These are phyloP conservation scores for Hirtodrosophila duncani DNA, from an alignment of 2,888 invertebrate genomes.

Conservation along the genomic window DNA sequence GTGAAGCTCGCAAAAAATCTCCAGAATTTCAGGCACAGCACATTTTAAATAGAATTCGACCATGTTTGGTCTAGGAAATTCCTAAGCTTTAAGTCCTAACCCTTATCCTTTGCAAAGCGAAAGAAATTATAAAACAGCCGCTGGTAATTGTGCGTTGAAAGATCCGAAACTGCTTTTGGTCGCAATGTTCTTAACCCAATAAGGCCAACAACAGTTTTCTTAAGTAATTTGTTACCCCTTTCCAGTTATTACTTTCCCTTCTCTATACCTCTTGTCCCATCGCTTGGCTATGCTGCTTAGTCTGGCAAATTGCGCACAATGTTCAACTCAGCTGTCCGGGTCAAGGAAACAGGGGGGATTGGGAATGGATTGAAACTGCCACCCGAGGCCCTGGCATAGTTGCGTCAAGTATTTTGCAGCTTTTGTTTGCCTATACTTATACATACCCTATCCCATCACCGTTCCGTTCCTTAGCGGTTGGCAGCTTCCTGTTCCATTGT, in stretches of 20 bases:
- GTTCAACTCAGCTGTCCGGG: constrained; percentile 40
- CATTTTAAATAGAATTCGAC: too few relatives aligned
- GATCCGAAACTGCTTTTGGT: constrained; percentile 48
- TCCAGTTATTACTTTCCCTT: constrained; percentile 8
- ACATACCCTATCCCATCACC: background rate
- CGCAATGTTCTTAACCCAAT: constrained; percentile 57
- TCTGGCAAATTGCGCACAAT: constrained; percentile 64
- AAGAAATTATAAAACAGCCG: constrained; percentile 70
- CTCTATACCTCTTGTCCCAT: background rate
- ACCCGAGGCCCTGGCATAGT: constrained; percentile 50
- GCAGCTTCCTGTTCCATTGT: constrained; percentile 13
- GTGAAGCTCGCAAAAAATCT: too few relatives aligned
- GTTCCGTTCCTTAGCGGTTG: too few relatives aligned
- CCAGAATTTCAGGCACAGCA: too few relatives aligned
- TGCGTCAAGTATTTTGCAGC: constrained; percentile 67
- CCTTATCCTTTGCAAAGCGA: background rate
- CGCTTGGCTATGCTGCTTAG: constrained; percentile 66
- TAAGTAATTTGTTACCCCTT: constrained; percentile 64
- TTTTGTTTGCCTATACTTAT: constrained; percentile 58
- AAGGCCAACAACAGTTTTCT: constrained; percentile 70
- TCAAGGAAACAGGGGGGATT: background rate
- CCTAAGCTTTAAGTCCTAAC: constrained; percentile 18
- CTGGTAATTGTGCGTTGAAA: constrained; percentile 67
- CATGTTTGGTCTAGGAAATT: background rate
- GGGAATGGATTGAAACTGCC: background rate